These are phyloP conservation scores for Augochlorella aurata DNA, from an alignment of 2,888 invertebrate species.

Conservation along the genomic window DNA sequence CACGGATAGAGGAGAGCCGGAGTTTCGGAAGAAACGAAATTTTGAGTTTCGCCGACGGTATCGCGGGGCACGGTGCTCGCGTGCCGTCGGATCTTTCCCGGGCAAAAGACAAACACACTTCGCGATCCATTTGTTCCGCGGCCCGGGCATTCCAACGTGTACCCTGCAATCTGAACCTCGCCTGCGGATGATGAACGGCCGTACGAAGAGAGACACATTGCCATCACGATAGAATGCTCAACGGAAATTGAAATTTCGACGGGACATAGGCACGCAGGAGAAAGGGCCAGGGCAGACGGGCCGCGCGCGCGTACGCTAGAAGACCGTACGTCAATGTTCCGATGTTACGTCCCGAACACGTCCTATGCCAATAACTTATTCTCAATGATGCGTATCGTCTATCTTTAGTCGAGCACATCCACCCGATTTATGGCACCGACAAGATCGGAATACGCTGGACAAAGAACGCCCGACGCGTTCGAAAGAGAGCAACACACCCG, in stretches of 20 bases:
- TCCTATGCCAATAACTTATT: constrained; percentile 72
- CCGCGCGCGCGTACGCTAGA: constrained; percentile 36
- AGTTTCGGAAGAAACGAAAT: constrained; percentile 24
- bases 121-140: constrained; percentile 65
- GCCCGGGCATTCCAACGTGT: constrained; percentile 39
- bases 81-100: constrained; percentile 24
- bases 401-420: constrained; percentile 64
- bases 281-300: constrained; percentile 50
- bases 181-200: constrained; percentile 70
- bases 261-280: constrained; percentile 63
- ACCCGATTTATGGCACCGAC: constrained; percentile 67
- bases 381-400: constrained; percentile 71
- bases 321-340: constrained; percentile 66
- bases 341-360: constrained; percentile 63
- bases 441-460: constrained; percentile 45
- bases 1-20: background rate
- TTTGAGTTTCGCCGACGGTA: constrained; percentile 8
- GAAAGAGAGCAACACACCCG: background rate
- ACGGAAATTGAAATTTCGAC: constrained; percentile 80
- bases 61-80: background rate
- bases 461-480: background rate
- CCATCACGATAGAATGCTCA: constrained; percentile 73
- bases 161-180: constrained; percentile 58
- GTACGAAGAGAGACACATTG: constrained; percentile 70
- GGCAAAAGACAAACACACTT: constrained; percentile 58